These are phyloP conservation scores for Melolontha melolontha DNA, from an alignment of 2,888 invertebrate species.

Conservation along the genomic window DNA sequence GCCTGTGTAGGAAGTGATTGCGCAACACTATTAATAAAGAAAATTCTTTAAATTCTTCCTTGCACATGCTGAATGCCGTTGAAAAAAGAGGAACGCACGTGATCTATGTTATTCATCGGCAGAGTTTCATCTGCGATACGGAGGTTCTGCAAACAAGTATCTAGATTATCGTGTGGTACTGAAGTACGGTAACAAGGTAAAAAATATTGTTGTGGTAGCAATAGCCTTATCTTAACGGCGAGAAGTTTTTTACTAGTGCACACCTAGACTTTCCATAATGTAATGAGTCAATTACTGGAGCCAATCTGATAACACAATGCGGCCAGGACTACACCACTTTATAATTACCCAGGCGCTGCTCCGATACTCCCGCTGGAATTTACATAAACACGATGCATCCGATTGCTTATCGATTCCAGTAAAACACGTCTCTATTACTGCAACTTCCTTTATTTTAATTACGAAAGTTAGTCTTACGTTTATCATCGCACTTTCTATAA, in stretches of 20 bases:
- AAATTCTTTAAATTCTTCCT: too few species aligned
- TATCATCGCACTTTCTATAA: constrained; percentile 29
- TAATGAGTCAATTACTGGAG: constrained; percentile 65
- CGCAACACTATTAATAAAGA: too few species aligned
- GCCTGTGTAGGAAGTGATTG: too few species aligned
- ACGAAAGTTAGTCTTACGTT: constrained; percentile 23
- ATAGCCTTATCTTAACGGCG: constrained; percentile 62
- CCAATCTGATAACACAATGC: constrained; percentile 63
- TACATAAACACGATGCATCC: constrained; percentile 63
- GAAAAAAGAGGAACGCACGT: constrained; percentile 40
- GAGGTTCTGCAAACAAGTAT: constrained; percentile 55
- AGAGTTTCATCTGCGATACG: constrained; percentile 46
- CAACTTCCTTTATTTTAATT: constrained; percentile 45
- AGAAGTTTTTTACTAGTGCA: constrained; percentile 64
- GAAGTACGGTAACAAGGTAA: constrained; percentile 57
- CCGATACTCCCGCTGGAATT: constrained; percentile 60
- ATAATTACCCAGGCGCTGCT: constrained; percentile 60
- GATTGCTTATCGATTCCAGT: constrained; percentile 59
- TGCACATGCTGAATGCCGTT: too few species aligned
- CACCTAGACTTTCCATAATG: constrained; percentile 63
- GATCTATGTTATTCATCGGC: constrained; percentile 47
- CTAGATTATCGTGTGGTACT: constrained; percentile 56
- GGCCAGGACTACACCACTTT: constrained; percentile 60
- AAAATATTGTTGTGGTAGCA: constrained; percentile 53
- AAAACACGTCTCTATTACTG: constrained; percentile 47